phyloP scores from a whole-genome alignment of 2,888 invertebrate genomes.

The Epsilonema sp. region DNA sequence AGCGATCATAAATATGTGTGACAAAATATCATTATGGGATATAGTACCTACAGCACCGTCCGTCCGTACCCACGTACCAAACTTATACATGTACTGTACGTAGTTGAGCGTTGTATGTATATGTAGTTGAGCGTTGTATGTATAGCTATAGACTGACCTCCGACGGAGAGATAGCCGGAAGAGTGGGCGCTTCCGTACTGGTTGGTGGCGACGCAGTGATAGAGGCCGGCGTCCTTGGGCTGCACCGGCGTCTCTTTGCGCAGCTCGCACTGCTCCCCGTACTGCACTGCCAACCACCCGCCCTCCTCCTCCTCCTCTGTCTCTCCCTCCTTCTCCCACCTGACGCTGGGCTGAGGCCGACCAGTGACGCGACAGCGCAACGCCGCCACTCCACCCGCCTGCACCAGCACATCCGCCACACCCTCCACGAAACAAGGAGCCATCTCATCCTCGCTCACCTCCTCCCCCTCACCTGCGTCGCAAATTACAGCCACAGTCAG shows the following conservation, averaged over 20 bases:
- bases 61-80: too few species aligned
- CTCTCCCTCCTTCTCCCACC: conserved; percentile 23
- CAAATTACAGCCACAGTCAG: too few species aligned
- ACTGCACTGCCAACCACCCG: background rate
- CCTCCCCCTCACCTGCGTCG: too few species aligned
- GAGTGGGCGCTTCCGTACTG: conserved; percentile 1
- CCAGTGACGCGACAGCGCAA: conserved; percentile 3
- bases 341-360: conserved; percentile 15
- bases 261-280: background rate
- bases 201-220: conserved; percentile 8
- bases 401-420: background rate
- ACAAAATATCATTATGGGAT: too few species aligned
- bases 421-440: background rate
- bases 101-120: too few species aligned
- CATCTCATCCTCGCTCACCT: too few species aligned
- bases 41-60: too few species aligned
- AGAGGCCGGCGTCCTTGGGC: conserved; percentile 2
- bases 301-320: conserved; percentile 16
- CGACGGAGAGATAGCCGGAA: conserved; percentile 4
- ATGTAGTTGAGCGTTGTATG: background rate
- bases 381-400: background rate
- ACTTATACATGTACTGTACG: too few species aligned
- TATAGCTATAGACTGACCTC: conserved; percentile 1
- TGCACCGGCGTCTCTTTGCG: background rate
- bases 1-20: too few species aligned